Conservation (phyloP, 1,140 invertebrate species). For the Pogonomyrmex barbatus region DNA sequence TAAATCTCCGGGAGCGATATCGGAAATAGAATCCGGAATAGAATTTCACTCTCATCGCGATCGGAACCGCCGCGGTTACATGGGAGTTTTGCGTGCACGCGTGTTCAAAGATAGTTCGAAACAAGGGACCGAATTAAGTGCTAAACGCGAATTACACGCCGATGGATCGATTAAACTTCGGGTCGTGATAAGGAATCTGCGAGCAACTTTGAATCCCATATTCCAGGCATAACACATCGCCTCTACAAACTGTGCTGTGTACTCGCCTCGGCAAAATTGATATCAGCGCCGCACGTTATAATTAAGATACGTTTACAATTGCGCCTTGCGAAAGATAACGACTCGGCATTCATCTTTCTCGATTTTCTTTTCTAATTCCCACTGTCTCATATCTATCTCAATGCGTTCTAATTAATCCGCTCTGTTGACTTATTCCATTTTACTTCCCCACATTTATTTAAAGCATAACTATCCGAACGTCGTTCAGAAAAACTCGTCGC, state of each 20-base stretch:
- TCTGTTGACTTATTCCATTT: not conserved
- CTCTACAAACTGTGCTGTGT: not conserved
- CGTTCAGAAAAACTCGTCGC: not conserved
- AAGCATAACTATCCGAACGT: not conserved
- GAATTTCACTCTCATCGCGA: constrained; percentile 40
- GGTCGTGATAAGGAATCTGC: constrained; percentile 24
- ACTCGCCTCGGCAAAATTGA: not conserved
- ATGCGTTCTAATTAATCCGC: not conserved
- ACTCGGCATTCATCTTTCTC: not conserved
- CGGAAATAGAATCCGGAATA: constrained; percentile 56
- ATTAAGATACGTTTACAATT: not conserved
- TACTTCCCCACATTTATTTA: not conserved
- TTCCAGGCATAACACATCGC: not conserved
- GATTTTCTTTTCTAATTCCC: not conserved
- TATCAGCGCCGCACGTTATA: not conserved
- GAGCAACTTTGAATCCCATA: not conserved
- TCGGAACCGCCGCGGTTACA: not conserved
- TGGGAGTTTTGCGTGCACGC: not conserved
- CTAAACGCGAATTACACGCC: constrained; percentile 20
- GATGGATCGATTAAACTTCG: constrained; percentile 40
- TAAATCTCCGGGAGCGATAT: constrained; percentile 54
- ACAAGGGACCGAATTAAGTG: constrained; percentile 26
- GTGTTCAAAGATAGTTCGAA: constrained; percentile 6
- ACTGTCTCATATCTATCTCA: not conserved
- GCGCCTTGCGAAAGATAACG: not conserved